Base-by-base conservation (phyloP, 2,888 invertebrate species). In the Lamproptera curius region DNA sequence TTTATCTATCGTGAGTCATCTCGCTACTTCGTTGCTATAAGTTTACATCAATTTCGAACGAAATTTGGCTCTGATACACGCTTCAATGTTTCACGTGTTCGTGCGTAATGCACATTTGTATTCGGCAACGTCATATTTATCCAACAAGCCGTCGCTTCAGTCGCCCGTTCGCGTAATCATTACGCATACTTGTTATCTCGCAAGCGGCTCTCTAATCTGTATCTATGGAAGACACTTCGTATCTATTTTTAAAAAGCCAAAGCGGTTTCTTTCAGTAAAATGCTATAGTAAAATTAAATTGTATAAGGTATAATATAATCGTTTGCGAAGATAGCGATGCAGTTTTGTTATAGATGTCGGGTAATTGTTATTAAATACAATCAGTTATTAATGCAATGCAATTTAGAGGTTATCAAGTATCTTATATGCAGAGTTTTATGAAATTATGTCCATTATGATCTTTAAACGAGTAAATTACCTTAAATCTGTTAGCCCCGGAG, bases 401-500 rank as follows among this genome's bases (percentile, higher is more conserved):
- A n/a, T n/a, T n/a, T n/a, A n/a, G n/a, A n/a, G n/a, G n/a, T n/a
- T n/a, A n/a, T n/a, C n/a, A n/a, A n/a, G n/a, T n/a, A n/a, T n/a
- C n/a, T n/a, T n/a, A n/a, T n/a, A n/a, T n/a, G n/a, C n/a, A n/a
- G n/a, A n/a, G n/a, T n/a, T n/a, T n/a, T n/a, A n/a, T n/a, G n/a
- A n/a, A n/a, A n/a, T n/a, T n/a, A n/a, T n/a, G n/a, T n/a, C n/a
- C n/a, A n/a, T n/a, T n/a, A n/a, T n/a, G n/a, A n/a, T n/a, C n/a
- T 23, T 13, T 43, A n/a, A n/a, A n/a, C n/a, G n/a, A n/a, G n/a
- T n/a, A n/a, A n/a, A n/a, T n/a, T 59, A 78, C 78, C 73, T 77
- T 79, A 59, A 73, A 78, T 52, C 78, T 62, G 51, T 77, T 77
- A 1, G 52, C 60, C 1, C 76, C 75, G 1, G 63, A 53, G 2